Evolutionary conservation across 1,140 invertebrate genomes (phyloP), one percentile per base, ranked within the genome.

Genomic region (Meteorus sp.): DNA sequence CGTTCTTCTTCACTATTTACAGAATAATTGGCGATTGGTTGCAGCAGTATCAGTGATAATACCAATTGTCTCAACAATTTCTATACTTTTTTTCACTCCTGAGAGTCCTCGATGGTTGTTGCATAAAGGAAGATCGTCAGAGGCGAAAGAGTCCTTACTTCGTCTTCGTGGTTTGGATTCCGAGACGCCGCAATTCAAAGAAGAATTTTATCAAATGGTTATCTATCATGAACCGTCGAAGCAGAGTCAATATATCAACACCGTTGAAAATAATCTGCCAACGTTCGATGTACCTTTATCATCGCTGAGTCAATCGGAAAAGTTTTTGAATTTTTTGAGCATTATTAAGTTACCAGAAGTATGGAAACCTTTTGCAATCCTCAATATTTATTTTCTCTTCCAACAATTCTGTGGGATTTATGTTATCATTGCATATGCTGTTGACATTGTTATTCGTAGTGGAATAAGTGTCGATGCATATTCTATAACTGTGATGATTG

Each of bases 191-290:
- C 85, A 92, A 67, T 86, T 93, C 35, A 82, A 86, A 22, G 83
- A 85, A 15, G 92, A 95, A 79, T 84, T 91, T 56, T 74, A 85
- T 23, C 89, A 91, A 51, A 84, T 94, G 53, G 84, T 89, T 59
- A 84, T 85, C 43, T 84, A 89, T 74, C 83, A 82, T 5, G 83
- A 88, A 43, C 37, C 35, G 45, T 22, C 19, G 15, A n/a, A 45
- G 22, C 7, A 50, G 3, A 39, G 7, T 25, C 1, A 51, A 27
- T 3, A 50, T 8, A 15, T 13, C 23, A 41, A 2, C 20, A 3
- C 5, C n/a, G 19, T 2, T 48, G 20, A 19, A 52, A 7, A 27
- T 20, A 8, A 11, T 17, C 3, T 35, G 1, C 4, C 11, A 50
- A 7, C 6, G 33, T n/a, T n/a, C n/a, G 19, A 22, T 11, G 0